Conservation (phyloP, 2,888 invertebrate genomes). For the Silvanus unidentatus region DNA sequence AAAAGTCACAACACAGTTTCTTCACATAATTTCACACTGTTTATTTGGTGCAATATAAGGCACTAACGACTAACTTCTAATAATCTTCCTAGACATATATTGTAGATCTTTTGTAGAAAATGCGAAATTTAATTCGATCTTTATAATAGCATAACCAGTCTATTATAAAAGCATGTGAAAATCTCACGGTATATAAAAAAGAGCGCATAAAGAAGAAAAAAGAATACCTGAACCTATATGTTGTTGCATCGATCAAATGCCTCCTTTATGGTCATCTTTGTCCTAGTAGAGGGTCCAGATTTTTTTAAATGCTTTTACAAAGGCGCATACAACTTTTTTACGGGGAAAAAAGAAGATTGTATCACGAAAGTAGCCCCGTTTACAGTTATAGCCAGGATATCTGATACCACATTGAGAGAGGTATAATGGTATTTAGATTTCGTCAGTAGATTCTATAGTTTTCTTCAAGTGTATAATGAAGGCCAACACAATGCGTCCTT, state of each 20-base stretch:
- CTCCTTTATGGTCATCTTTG: slow-evolving; percentile 35
- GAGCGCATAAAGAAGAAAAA: slow-evolving; percentile 21
- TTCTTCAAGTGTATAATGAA: slow-evolving; percentile 32
- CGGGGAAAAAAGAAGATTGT: slow-evolving; percentile 20
- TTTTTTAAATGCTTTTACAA: slow-evolving; percentile 26
- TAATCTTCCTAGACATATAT: too few relatives aligned
- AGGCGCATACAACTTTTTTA: slow-evolving; percentile 18
- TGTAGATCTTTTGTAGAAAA: slow-evolving; percentile 17
- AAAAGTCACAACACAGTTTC: too few relatives aligned
- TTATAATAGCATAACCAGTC: slow-evolving; percentile 20
- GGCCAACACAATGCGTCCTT: slow-evolving; percentile 24
- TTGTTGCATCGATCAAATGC: slow-evolving; percentile 20
- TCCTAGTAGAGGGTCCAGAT: slow-evolving; percentile 31
- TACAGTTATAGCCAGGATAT: slow-evolving; percentile 29
- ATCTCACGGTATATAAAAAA: slow-evolving; percentile 34
- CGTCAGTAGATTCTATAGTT: slow-evolving; percentile 30
- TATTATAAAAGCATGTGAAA: slow-evolving; percentile 25
- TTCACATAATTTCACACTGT: too few relatives aligned
- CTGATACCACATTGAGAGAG: slow-evolving; percentile 32
- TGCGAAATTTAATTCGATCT: slow-evolving; percentile 34
- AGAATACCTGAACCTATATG: slow-evolving; percentile 29
- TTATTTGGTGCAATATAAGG: too few relatives aligned
- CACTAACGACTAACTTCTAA: background rate
- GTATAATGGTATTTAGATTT: slow-evolving; percentile 35
- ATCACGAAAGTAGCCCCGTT: slow-evolving; percentile 24